Evolutionary conservation across 2,113 vertebrate genomes (phyloP), one percentile per base, ranked within the genome.

Genomic region (Ceyx margarethae): DNA sequence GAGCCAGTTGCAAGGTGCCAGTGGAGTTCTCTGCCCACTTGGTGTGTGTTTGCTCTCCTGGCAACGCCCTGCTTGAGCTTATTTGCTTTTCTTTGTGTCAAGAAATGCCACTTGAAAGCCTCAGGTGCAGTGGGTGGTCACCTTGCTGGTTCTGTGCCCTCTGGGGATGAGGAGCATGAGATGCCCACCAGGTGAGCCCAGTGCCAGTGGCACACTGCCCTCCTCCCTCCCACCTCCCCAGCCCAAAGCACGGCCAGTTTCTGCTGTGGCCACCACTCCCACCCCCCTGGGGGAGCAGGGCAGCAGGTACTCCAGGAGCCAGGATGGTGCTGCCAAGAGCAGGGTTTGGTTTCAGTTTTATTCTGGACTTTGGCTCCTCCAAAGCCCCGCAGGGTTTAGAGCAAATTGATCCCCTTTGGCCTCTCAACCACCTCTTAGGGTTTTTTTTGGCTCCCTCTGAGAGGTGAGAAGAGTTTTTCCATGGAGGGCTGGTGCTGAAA

Each of bases 1-100:
- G 29, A 62, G 40, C 10, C 1, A 11, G 69, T 37, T 85, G 54
- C 65, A 75, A 37, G 9, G 43, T 48, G 78, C 76, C 1, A 3
- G 57, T 23, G 89, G 53, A 80, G 43, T 78, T 65, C 29, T 29
- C n/a, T 3, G 2, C 37, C 45, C 2, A 1, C 7, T 48, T 1
- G 2, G 35, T 5, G 11, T 1, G 2, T 13, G 43, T 76, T 85
- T 56, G 80, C 42, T 77, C 28, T 84, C 50, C 33, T 1, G 12
- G 6, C 11, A 7, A 71, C 11, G 2, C 85, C 83, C 89, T 83
- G 67, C 51, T 94, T 14, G 33, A 64, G 62, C 13, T 56, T 77
- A 28, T 94, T 95, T 90, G 71, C 85, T 91, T 90, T 93, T 56
- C 81, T 81, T 74, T 89, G 73, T 85, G 33, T 83, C 79, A 93